Evolutionary conservation across 1,140 invertebrate genomes (phyloP).

Genomic region (Halyomorpha halys): DNA sequence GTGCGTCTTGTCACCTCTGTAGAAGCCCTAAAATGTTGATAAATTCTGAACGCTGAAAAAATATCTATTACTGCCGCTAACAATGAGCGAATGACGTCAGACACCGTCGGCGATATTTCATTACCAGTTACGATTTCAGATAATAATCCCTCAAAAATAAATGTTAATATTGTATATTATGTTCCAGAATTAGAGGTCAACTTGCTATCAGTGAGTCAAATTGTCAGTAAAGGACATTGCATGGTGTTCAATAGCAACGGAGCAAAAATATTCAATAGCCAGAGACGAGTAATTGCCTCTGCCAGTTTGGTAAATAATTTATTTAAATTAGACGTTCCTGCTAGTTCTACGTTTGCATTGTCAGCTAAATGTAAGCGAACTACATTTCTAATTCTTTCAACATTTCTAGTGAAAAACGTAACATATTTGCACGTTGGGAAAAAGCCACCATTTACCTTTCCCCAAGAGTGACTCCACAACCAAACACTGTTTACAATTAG

Average conservation of each 20-base stretch:
- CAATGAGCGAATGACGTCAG: background rate
- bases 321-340: no score
- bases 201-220: slow-evolving; percentile 9
- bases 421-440: no score
- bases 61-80: background rate
- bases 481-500: no score
- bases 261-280: background rate
- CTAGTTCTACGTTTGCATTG: no score
- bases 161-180: background rate
- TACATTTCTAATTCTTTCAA: no score
- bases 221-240: background rate
- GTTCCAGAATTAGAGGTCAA: background rate
- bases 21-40: background rate
- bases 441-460: no score
- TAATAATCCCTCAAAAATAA: background rate
- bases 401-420: no score
- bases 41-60: background rate
- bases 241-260: slow-evolving; percentile 2
- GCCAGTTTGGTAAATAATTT: no score
- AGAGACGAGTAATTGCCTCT: no score
- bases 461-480: no score
- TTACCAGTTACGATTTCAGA: background rate
- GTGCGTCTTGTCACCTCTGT: background rate
- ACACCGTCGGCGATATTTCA: background rate
- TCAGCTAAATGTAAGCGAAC: no score